Percentiles rank a stretch among this genome's conserved stretches.
These are phyloP conservation scores for Ciona savignyi DNA, from an alignment of 23 tunicate genomes.

Conservation along the genomic window DNA sequence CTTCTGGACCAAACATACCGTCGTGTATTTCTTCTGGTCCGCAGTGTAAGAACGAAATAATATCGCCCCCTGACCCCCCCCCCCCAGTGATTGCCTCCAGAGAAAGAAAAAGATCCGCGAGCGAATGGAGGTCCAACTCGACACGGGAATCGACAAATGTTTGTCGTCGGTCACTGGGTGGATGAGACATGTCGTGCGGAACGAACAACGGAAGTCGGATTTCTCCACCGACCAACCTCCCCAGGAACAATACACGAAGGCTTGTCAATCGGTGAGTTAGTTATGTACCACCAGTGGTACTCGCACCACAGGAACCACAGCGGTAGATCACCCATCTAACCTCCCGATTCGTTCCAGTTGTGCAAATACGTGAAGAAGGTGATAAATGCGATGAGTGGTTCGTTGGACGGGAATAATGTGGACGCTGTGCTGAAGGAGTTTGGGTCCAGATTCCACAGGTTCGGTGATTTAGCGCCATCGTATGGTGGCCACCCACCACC, in stretches of 20 bases:
- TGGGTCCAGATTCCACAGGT: conserved; percentile 70
- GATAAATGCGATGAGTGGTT: conserved; percentile 23
- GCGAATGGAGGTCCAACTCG: conserved; percentile 69
- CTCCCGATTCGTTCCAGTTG: conserved; percentile 11
- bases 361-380: conserved; percentile 67
- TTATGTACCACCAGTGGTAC: too few relatives aligned
- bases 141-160: conserved; percentile 79
- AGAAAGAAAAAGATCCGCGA: conserved; percentile 70
- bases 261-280: conserved; percentile 58
- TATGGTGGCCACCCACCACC: too few relatives aligned
- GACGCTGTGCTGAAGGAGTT: conserved; percentile 62
- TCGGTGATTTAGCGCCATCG: too few relatives aligned
- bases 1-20: background rate
- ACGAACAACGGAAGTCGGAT: conserved; percentile 64
- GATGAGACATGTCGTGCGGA: conserved; percentile 56
- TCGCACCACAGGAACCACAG: too few relatives aligned
- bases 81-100: conserved; percentile 62
- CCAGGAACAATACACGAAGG: conserved; percentile 74
- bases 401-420: conserved; percentile 87
- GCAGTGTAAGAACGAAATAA: too few relatives aligned
- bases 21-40: too few relatives aligned
- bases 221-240: conserved; percentile 74
- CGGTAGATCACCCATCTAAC: too few relatives aligned
- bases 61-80: too few relatives aligned
- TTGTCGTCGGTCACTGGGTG: conserved; percentile 83